Conservation (phyloP, 2,797 vertebrate species). For the Pantherophis alleghaniensis region DNA sequence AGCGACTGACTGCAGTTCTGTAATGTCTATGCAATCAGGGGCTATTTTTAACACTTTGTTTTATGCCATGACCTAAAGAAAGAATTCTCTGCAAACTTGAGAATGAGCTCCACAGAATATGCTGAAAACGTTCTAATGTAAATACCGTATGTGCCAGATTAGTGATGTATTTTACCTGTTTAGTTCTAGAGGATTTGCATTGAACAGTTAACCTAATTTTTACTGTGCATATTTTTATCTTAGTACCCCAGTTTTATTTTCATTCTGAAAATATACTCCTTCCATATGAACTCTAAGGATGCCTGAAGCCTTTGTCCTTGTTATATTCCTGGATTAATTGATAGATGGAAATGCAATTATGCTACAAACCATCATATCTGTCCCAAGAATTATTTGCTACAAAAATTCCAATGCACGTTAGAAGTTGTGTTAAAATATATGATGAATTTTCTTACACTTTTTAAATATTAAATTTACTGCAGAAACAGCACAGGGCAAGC, state of each 20-base stretch:
- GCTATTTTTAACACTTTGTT: not conserved
- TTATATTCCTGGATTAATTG: not conserved
- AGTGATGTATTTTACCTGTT: not conserved
- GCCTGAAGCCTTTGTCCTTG: not conserved
- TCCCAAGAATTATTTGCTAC: not conserved
- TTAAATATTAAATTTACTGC: not conserved
- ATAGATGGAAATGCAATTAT: not conserved
- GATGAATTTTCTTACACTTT: not conserved
- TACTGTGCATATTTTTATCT: not conserved
- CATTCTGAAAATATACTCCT: not conserved
- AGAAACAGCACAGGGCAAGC: not conserved
- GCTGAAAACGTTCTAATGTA: not conserved
- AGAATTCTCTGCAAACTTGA: not conserved
- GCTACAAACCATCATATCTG: not conserved
- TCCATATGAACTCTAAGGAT: not conserved
- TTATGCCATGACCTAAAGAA: not conserved
- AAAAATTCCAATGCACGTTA: not conserved
- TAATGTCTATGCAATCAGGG: not conserved
- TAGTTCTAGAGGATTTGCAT: not conserved
- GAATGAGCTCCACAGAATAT: not conserved
- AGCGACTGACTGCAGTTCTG: not conserved
- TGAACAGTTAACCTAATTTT: not conserved
- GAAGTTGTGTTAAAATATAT: not conserved
- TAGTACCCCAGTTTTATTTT: not conserved
- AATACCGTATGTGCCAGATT: not conserved